Evolutionary conservation across 2,888 invertebrate species (phyloP), one percentile per base, ranked within the genome.

Genomic region (Nephrocerus scutellatus): DNA sequence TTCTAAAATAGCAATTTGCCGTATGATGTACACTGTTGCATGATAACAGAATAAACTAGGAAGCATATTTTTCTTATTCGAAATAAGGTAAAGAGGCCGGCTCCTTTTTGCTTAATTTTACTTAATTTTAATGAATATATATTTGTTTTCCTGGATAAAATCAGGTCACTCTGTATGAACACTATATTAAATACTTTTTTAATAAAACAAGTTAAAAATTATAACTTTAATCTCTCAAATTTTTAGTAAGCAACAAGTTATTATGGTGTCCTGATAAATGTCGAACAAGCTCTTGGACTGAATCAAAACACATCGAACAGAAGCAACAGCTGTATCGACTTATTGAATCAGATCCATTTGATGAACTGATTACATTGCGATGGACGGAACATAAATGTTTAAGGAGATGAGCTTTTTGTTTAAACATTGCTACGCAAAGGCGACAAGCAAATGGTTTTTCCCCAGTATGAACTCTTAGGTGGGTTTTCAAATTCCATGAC

Each of bases 401-500:
- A 43, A 89, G 68, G 53, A 89, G 72, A 63, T 89, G 88, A 6
- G 88, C 88, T 64, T 89, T 89, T 60, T 89, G 88, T 69, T 89
- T 89, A 68, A 89, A 89, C 88, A 88, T 89, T 39, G 88, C 88
- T 42, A 88, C 86, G 61, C 88, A 89, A 30, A 88, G 75, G 54
- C 88, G 76, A 73, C 88, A 89, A 51, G 88, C 88, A 61, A 89
- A 89, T 1, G 88, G 88, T 63, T 88, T 89, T 55, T 89, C 88
- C 42, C 88, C 88, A 1, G 88, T 89, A 59, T 88, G 88, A 15
- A 89, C 88, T 60, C 88, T 75, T 40, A 88, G 73, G 69, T 88
- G 88, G 45, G 88, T 89, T 67, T 89, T 89, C 58, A 89, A 74
- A 73, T 89, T 89, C 88, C 88, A 89, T 42, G 87, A 87, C 88